Evolutionary conservation across 30 jellyfish, hydroid and myxozoan genomes (phyloP), one percentile per base, ranked within the genome.

Genomic region (Pelagia noctiluca): DNA sequence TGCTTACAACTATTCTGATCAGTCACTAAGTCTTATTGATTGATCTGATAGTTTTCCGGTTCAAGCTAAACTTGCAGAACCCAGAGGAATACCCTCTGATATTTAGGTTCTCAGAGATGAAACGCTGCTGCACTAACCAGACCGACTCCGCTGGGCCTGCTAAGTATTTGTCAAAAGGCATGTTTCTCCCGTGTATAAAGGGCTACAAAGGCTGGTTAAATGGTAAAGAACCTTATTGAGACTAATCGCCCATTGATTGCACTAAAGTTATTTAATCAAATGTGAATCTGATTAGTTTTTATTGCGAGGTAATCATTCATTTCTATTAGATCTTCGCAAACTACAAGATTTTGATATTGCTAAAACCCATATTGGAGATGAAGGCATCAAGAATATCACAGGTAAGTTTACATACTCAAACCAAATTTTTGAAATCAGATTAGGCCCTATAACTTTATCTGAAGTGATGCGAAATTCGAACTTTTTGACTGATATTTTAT

Each of bases 331-430:
- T 0, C 89, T 79, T 12, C 28, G 19, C 16, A 21, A 48, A 1
- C 54, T 79, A n/a, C 89, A 79, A 42, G 89, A 79, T n/a, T 74
- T 63, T 37, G 89, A 79, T 38, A 30, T 79, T 19, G 80, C 75
- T 13, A 79, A 54, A 63, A 63, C 89, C 23, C 36, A 23, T 10
- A 48, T 63, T n/a, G 34, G 75, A 16, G 67, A 79, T 70, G 65
- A 24, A 21, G 82, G 82, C 31, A 66, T 79, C 22, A 62, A 64
- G 30, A 2, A 31, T 29, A 3, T 79, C 0, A 62, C 28, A 79
- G 89, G 89, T 79, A 38, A 2, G 1, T 24, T n/a, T 7, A 10
- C 16, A 24, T n/a, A 16, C 13, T 22, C 26, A 19, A 26, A 23
- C 50, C 34, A 24, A 42, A 42, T 42, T 5, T 16, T 42, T 42